Base-by-base conservation (phyloP, 2,113 vertebrate genomes). In the Formicarius rufipectus region DNA sequence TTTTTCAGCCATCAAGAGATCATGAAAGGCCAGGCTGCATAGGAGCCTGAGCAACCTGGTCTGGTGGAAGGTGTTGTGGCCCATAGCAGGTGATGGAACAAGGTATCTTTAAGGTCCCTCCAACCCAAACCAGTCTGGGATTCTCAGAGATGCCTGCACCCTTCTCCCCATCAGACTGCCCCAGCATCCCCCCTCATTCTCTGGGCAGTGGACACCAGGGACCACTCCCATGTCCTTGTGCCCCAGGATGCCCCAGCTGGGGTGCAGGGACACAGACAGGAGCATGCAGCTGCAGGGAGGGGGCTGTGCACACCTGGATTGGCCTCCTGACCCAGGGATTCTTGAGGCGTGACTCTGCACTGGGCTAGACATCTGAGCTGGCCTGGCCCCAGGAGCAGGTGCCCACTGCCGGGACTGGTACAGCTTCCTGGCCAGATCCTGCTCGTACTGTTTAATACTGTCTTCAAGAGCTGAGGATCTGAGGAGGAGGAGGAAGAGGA, bases 391-490 rank as follows among this genome's bases (percentile, higher is more conserved):
- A 28, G 96, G 96, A 83, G 91, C 98, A 96, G 98, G 97, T 18
- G 98, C 98, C 98, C 98, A 95, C 98, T 99, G 98, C 68, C 98
- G 97, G 96, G 98, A 98, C 97, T 98, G 99, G 98, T 99, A 99
- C 92, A 99, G 98, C 97, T 97, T 98, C 98, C 98, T 98, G 97
- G 99, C 99, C 98, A 99, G 98, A 92, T 99, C 98, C 98, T 99
- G 99, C 98, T 99, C 98, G 98, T 99, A 99, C 97, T 99, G 98
- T 96, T 98, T 99, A 98, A 99, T 96, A 98, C 99, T 98, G 96
- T 99, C 98, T 98, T 99, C 99, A 95, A 99, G 98, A 94, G 98
- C 98, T 95, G 97, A 98, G 95, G 98, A 98, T 96, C 98, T 99
- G 97, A 92, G 95, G 94, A 96, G 87, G 81, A 96, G 94, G 55